A percentile compares a stretch with the other conserved stretches of the same genome.
Evolutionary conservation across 2,113 vertebrate genomes (phyloP).

Genomic region (Scomber scombrus): DNA sequence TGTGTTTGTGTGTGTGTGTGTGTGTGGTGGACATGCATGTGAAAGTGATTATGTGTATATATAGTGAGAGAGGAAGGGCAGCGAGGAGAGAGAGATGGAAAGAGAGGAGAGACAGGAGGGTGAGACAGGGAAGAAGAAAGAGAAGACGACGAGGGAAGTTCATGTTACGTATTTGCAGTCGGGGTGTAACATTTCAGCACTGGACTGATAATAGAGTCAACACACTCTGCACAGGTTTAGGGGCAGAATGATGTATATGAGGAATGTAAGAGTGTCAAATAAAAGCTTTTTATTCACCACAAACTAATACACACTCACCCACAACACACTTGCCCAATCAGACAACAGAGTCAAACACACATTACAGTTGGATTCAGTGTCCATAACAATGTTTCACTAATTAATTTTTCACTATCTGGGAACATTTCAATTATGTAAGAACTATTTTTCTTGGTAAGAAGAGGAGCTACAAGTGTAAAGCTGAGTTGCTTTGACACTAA

Average conservation of each 20-base stretch:
- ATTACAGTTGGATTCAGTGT: not conserved
- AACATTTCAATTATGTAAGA: not conserved
- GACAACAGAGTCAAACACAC: not conserved
- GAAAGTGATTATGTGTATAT: not conserved
- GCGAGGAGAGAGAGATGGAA: not conserved
- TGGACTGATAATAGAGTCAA: constrained; percentile 71
- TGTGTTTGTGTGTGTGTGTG: constrained; percentile 9
- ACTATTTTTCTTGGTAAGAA: not conserved
- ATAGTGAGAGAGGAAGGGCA: constrained; percentile 8
- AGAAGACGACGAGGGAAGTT: constrained; percentile 61
- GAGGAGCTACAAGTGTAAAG: not conserved
- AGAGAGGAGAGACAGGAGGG: constrained; percentile 4
- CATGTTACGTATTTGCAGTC: constrained; percentile 77
- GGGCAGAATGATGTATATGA: constrained; percentile 76
- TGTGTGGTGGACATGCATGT: constrained; percentile 3
- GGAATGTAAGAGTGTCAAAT: constrained; percentile 78
- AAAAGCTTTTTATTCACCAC: constrained; percentile 35
- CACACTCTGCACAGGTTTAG: constrained; percentile 76
- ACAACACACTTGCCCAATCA: not conserved
- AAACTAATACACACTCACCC: not conserved
- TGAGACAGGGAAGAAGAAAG: not conserved
- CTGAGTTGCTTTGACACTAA: not conserved
- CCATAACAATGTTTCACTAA: not conserved
- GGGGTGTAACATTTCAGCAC: constrained; percentile 80
- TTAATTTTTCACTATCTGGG: not conserved